Base-by-base conservation (phyloP, 2,113 vertebrate genomes). In the Herpetotheres cachinnans region DNA sequence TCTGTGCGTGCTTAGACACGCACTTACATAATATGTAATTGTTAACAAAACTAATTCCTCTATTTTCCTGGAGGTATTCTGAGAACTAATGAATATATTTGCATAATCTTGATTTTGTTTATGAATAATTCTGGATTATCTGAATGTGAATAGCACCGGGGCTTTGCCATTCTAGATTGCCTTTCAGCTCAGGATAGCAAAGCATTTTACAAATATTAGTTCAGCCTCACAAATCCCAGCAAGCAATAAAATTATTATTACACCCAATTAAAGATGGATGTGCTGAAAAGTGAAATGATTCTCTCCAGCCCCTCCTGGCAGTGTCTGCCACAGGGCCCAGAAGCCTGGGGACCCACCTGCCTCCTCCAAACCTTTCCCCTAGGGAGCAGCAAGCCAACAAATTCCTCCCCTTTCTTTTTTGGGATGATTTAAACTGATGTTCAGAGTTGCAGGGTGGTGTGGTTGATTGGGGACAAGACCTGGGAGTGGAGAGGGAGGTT, bases 101-200 rank as follows among this genome's bases (percentile, higher is more conserved):
- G 91, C 95, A 95, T 97, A 95, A 97, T 97, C 97, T 95, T 94
- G 89, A 89, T 89, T 95, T 93, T 95, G 83, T 95, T 97, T 94
- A 82, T 94, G 91, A 95, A 91, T 97, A 95, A 95, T 95, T 96
- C 94, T 94, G 93, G 95, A 95, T 97, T 95, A 97, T 90, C 83
- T 62, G 32, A 76, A 89, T 78, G 81, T 76, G 91, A 84, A 52
- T 82, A 91, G 52, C 49, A 61, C 69, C 3, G 6, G 89, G 52
- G 86, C 95, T 95, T 89, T 93, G 93, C 70, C 3, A 3, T 44
- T 87, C 61, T 67, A 11, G 56, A 63, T 76, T 92, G 89, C 86
- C 89, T 84, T 83, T 97, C 93, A 90, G 91, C 83, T 26, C 73
- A 89, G 80, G 92, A 81, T 24, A 63, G 89, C 69, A 71, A 86